These are phyloP conservation scores for Miichthys miiuy DNA, from an alignment of 2,797 vertebrate species.

Conservation along the genomic window DNA sequence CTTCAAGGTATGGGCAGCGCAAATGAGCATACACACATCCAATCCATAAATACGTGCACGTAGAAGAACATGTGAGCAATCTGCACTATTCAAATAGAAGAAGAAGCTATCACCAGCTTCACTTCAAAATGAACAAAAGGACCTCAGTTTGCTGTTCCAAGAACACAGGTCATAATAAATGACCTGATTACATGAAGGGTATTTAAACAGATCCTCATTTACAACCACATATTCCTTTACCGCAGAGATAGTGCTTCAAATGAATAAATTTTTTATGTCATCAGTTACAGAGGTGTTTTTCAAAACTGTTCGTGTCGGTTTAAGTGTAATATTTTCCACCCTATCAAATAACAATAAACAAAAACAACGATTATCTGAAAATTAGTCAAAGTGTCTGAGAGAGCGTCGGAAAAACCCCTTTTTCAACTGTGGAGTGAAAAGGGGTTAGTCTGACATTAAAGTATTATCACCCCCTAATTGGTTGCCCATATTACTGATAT, in stretches of 20 bases:
- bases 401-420: conserved; percentile 14
- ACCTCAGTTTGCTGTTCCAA: conserved; percentile 29
- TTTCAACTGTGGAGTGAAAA: not conserved
- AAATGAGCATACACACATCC: not conserved
- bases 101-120: not conserved
- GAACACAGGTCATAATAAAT: conserved; percentile 45
- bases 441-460: not conserved
- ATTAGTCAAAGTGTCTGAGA: not conserved
- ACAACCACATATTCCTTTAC: conserved; percentile 20
- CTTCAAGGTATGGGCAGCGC: conserved; percentile 89
- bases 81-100: not conserved
- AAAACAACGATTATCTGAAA: not conserved
- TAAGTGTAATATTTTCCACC: conserved; percentile 3
- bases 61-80: conserved; percentile 7
- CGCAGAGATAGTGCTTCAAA: conserved; percentile 7
- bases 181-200: conserved; percentile 53
- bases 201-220: conserved; percentile 57
- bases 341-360: not conserved
- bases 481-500: not conserved
- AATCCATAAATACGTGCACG: not conserved
- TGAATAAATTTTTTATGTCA: not conserved
- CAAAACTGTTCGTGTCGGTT: not conserved
- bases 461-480: not conserved
- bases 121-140: conserved; percentile 35
- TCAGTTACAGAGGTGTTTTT: conserved; percentile 21